Evolutionary conservation across 2,797 vertebrate genomes (phyloP).

Genomic region (Dermochelys coriacea): DNA sequence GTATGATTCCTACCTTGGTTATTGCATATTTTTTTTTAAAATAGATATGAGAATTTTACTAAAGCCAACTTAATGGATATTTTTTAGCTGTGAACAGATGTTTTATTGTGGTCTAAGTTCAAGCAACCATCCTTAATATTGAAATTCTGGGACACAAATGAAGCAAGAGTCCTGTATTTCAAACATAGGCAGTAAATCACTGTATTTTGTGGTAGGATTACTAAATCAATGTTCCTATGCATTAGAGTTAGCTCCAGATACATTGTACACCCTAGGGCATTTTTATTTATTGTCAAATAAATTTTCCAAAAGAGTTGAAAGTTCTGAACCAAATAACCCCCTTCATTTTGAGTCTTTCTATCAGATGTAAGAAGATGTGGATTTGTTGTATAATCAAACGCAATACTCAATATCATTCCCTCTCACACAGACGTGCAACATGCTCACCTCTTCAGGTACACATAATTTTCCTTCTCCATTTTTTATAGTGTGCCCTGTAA

Average conservation of each 20-base stretch:
- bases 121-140: constrained; percentile 10
- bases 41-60: background rate
- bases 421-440: background rate
- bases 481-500: background rate
- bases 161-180: background rate
- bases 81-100: constrained; percentile 16
- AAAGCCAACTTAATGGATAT: constrained; percentile 9
- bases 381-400: background rate
- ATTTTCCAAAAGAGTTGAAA: background rate
- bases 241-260: background rate
- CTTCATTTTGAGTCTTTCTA: background rate
- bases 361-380: background rate
- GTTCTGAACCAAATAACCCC: background rate
- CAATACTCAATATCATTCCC: fast-evolving
- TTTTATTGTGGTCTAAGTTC: background rate
- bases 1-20: constrained; percentile 10
- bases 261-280: background rate
- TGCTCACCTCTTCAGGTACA: background rate
- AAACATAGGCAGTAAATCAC: background rate
- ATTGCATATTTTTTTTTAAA: constrained; percentile 18
- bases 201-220: constrained; percentile 5
- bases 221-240: background rate
- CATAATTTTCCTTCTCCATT: background rate
- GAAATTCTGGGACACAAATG: background rate
- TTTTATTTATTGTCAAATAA: constrained; percentile 19